Base-by-base conservation (phyloP, 2,888 invertebrate species). In the Apodemia mormo region DNA sequence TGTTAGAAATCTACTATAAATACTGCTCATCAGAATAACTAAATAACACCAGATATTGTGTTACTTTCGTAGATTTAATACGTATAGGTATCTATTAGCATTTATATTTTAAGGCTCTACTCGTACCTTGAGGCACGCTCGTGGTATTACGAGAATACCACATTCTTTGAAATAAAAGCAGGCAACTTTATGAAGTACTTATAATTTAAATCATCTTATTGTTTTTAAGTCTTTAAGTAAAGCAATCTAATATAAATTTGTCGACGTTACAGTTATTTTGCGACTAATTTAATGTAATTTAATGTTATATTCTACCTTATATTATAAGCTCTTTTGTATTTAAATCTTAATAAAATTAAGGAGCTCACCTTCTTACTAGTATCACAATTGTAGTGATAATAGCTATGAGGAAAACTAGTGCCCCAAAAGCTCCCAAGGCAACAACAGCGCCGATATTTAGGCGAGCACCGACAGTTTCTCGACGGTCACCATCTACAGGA, bases 341-440 rank as follows among this genome's bases (percentile, higher is more conserved):
- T 45, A 12, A 45, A 10, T 45, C 3, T 2, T 12, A 45, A 45
- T 45, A 12, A 22, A 22, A 45, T 45, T 45, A 8, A 1, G 9
- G 2, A 65, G 56, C 82, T 85, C 68, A 98, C 98, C 98, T 97
- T 90, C 97, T 94, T 68, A 98, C 96, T 76, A 98, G 94, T 72
- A 98, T 97, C 72, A 98, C 96, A 75, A 98, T 96, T 6, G 98
- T 97, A 2, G 98, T 97, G 76, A 98, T 96, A 74, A 98, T 96
- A 40, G 97, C 98, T 10, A 98, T 96, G 67, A 98, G 94, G 85
- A 98, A 97, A 8, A 98, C 97, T 79, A 98, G 96, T 9, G 96
- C 97, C n/a, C 97, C 98, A 84, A 98, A 98, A 9, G 97, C 97
- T 2, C 97, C 97, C 22, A 98, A 92, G 0, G 98, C 97, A 71